These are phyloP conservation scores for Spizaetus ornatus DNA, from an alignment of 2,113 vertebrate species.

Conservation along the genomic window DNA sequence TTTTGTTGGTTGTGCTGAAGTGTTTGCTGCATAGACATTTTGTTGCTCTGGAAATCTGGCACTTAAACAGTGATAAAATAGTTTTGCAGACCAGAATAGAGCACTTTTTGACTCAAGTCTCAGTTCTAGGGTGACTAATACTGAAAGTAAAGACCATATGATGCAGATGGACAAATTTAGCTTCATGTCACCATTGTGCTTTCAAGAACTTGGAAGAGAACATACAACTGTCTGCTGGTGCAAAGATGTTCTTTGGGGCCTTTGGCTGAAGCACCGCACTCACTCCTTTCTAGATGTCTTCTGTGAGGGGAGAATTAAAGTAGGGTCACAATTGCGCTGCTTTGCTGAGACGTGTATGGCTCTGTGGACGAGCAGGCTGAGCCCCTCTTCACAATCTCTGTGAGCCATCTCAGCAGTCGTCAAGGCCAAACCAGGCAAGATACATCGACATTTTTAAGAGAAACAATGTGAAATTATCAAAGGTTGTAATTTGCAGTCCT, in stretches of 20 bases:
- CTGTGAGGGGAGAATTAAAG: background rate
- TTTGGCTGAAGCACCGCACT: background rate
- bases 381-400: background rate
- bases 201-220: background rate
- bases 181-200: background rate
- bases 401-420: background rate
- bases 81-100: background rate
- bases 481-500: background rate
- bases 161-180: background rate
- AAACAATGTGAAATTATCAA: background rate
- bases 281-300: background rate
- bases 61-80: background rate
- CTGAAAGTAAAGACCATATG: background rate
- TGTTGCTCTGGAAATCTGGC: background rate
- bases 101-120: background rate
- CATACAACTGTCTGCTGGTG: background rate
- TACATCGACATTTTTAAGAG: background rate
- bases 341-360: background rate
- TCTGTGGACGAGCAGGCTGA: background rate
- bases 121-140: background rate
- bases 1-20: background rate
- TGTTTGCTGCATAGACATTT: background rate
- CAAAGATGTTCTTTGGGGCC: background rate
- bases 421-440: background rate
- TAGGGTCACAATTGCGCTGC: background rate